phyloP scores from a whole-genome alignment of 2,888 invertebrate genomes.

The Coelopa pilipes region DNA sequence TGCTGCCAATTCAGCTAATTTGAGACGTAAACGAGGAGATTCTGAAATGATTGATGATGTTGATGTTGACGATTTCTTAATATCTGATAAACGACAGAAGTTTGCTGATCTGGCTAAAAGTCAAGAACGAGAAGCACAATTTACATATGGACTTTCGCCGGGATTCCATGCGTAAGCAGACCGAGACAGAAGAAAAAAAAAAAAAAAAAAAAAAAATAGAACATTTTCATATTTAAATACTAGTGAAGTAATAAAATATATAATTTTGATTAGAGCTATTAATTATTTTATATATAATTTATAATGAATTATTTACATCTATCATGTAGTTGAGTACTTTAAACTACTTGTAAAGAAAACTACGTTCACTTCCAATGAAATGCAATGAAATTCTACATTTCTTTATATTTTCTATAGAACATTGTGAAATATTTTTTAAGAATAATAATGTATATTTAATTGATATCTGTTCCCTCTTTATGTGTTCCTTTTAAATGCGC shows the following conservation, averaged over 20 bases:
- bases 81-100: constrained; percentile 61
- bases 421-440: neutral
- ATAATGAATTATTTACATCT: neutral
- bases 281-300: neutral
- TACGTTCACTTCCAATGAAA: neutral
- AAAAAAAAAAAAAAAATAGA: too few relatives aligned
- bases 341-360: too few relatives aligned
- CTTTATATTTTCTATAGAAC: neutral
- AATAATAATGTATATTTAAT: neutral
- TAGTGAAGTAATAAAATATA: too few relatives aligned
- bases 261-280: too few relatives aligned
- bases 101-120: constrained; percentile 53
- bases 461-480: neutral
- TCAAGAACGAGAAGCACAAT: constrained; percentile 60
- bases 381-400: constrained; percentile 15
- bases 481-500: constrained; percentile 47
- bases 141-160: constrained; percentile 61
- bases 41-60: constrained; percentile 61
- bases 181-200: neutral
- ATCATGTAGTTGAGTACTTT: too few relatives aligned
- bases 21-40: constrained; percentile 59
- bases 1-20: neutral
- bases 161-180: constrained; percentile 56
- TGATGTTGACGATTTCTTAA: constrained; percentile 62
- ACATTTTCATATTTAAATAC: too few relatives aligned